These are phyloP conservation scores for Conomelus anceps DNA, from an alignment of 2,888 invertebrate species.

Conservation along the genomic window DNA sequence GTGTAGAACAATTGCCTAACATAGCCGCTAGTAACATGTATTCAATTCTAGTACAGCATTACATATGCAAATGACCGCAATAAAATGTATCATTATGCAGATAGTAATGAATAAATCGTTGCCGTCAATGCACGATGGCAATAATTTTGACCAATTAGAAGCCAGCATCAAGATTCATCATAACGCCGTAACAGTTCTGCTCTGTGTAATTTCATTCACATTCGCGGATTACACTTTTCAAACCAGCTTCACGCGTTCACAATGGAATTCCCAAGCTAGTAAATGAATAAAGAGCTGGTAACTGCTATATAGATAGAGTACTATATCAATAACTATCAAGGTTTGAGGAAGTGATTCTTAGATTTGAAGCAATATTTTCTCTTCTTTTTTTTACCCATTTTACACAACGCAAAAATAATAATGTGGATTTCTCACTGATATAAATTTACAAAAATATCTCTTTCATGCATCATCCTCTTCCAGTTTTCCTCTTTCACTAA, in stretches of 20 bases:
- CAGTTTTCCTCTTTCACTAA: too few species aligned
- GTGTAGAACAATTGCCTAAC: neutral
- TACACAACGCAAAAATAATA: too few species aligned
- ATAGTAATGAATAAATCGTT: neutral
- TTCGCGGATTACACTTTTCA: neutral
- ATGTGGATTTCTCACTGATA: too few species aligned
- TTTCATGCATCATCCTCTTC: too few species aligned
- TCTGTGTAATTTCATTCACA: neutral
- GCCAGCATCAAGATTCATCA: neutral
- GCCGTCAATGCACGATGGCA: neutral
- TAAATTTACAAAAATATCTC: too few species aligned
- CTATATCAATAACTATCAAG: too few species aligned
- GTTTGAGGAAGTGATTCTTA: too few species aligned
- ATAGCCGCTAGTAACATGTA: neutral
- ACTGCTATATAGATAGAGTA: neutral
- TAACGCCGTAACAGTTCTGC: neutral
- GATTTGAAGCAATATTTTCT: too few species aligned
- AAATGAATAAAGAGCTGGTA: neutral
- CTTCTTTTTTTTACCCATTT: too few species aligned
- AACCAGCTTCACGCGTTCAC: neutral
- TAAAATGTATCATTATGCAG: neutral
- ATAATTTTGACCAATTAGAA: neutral
- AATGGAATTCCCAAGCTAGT: neutral
- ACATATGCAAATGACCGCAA: neutral
- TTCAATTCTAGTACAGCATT: neutral